Conservation (phyloP, 2,888 invertebrate species). For the Lacanobia wlatinum region DNA sequence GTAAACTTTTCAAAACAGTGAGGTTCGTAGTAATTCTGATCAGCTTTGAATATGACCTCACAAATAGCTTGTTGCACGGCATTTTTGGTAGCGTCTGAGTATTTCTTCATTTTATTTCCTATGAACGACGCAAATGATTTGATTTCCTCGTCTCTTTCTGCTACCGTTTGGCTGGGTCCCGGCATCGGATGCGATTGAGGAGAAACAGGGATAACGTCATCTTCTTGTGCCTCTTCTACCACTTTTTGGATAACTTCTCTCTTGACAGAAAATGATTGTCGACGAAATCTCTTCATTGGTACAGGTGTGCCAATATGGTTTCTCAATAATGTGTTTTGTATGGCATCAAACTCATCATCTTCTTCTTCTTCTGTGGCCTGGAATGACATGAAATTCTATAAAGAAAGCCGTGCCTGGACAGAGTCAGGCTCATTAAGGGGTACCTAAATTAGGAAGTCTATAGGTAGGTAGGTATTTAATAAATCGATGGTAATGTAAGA, state of each 20-base stretch:
- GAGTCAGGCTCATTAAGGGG: no score
- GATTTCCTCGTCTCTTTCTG: slow-evolving; percentile 72
- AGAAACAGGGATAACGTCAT: slow-evolving; percentile 2
- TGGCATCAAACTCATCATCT: slow-evolving; percentile 38
- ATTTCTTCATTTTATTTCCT: slow-evolving; percentile 76
- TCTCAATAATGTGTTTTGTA: slow-evolving; percentile 48
- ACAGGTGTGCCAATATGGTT: slow-evolving; percentile 40
- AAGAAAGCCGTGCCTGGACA: no score
- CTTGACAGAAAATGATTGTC: slow-evolving; percentile 16
- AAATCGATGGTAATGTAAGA: not conserved
- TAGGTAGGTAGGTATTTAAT: no score
- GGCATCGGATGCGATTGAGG: slow-evolving; percentile 37
- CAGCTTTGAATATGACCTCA: slow-evolving; percentile 77
- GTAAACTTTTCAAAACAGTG: slow-evolving; percentile 57
- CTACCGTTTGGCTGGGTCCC: slow-evolving; percentile 46
- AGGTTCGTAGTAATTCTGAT: slow-evolving; percentile 69
- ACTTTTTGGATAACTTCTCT: slow-evolving; percentile 34
- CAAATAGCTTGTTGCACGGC: slow-evolving; percentile 76
- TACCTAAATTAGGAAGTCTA: no score
- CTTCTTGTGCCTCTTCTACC: slow-evolving; percentile 19
- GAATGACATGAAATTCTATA: slow-evolving; percentile 12
- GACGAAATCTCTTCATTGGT: slow-evolving; percentile 32
- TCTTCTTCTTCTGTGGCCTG: slow-evolving; percentile 50
- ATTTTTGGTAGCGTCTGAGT: slow-evolving; percentile 70
- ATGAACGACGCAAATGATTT: slow-evolving; percentile 73